Base-by-base conservation (phyloP, 2,113 vertebrate genomes). In the Hemicordylus capensis region DNA sequence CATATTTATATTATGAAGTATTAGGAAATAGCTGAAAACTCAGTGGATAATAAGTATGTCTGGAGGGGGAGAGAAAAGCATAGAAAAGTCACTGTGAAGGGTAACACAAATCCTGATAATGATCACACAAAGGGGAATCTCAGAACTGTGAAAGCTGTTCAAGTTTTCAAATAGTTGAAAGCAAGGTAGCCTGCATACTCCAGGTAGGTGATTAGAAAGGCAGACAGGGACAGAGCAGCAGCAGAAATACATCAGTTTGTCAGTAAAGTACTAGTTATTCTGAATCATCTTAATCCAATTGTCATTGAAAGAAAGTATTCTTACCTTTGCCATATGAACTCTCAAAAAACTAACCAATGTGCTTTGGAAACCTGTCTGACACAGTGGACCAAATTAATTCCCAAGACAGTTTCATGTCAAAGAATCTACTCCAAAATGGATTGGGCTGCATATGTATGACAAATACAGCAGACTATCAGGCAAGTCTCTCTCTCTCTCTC, bases 11-110 rank as follows among this genome's bases (percentile, higher is more conserved):
- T 69, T 74, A 22, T 31, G 34, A 73, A 91, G 24, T 70, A 90
- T 80, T 31, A 84, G 31, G 54, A 87, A 88, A 88, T 83, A 37
- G 56, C 17, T 90, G 15, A 87, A 17, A 63, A 90, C 75, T 83
- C 58, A 83, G 8, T 87, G 90, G 77, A 51, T n/a, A 89, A 39
- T 73, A 51, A 77, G 37, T 89, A 44, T 84, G 72, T 81, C 82
- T 85, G 37, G 26, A 81, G 66, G 86, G 74, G 76, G 79, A 87
- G 64, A 89, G 58, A 92, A 44, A 70, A 87, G 85, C 89, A 31
- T 5, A 69, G 90, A 89, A 64, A 92, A 93, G 85, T 75, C 85
- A 91, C 83, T 92, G 83, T n/a, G 44, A 90, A 89, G 83, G 72
- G 85, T 85, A 86, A 80, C 75, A 90, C 69, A 84, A 90, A 66